Conservation (phyloP, 2,888 invertebrate genomes). For the Hoplodrina ambigua region DNA sequence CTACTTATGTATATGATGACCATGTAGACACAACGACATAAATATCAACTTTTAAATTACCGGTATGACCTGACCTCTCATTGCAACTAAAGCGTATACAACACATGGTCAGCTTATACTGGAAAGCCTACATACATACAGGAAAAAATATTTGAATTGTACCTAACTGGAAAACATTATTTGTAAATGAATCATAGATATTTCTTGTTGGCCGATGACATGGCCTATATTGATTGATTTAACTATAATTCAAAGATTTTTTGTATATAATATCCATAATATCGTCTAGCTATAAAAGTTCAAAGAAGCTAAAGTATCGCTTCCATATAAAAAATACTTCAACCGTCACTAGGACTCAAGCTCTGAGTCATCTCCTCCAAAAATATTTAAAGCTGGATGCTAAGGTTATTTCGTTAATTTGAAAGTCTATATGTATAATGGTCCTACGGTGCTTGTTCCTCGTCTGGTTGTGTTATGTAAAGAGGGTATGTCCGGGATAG, state of each 20-base stretch:
- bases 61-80: background rate
- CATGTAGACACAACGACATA: too few relatives aligned
- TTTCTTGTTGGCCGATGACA: conserved; percentile 39
- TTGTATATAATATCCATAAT: background rate
- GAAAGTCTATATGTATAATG: too few relatives aligned
- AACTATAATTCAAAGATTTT: conserved; percentile 15
- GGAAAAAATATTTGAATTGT: conserved; percentile 20
- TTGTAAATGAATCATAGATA: conserved; percentile 8
- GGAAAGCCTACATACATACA: conserved; percentile 2
- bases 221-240: conserved; percentile 4
- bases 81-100: background rate
- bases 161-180: background rate
- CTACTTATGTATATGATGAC: too few relatives aligned
- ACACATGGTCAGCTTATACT: background rate
- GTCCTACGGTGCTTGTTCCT: too few relatives aligned
- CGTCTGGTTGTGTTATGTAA: too few relatives aligned
- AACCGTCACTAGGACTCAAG: too few relatives aligned
- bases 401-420: too few relatives aligned
- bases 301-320: background rate
- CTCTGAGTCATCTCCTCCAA: too few relatives aligned
- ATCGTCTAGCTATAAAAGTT: background rate
- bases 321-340: background rate
- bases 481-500: too few relatives aligned
- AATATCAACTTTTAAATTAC: background rate
- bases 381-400: too few relatives aligned